Evolutionary conservation across 2,888 invertebrate genomes (phyloP).

Genomic region (Watsonalla binaria): DNA sequence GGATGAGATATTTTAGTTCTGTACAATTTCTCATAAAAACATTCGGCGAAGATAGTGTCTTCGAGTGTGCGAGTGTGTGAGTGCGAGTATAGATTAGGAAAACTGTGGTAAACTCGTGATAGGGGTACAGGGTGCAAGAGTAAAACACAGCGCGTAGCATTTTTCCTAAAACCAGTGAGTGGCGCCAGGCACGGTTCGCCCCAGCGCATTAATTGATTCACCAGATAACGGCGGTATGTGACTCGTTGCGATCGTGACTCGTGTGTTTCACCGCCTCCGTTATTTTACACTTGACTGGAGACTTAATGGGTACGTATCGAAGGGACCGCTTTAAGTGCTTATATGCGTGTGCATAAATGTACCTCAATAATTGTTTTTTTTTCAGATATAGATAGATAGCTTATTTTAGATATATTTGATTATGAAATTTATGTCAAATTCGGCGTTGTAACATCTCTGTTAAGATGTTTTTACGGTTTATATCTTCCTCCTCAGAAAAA

Average conservation of each 20-base stretch:
- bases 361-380: not conserved
- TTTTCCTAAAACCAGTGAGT: slow-evolving; percentile 22
- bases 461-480: too few relatives aligned
- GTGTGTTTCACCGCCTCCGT: slow-evolving; percentile 28
- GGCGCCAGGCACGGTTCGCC: slow-evolving; percentile 43
- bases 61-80: too few relatives aligned
- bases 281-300: slow-evolving; percentile 17
- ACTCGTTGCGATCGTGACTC: slow-evolving; percentile 36
- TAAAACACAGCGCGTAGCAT: not conserved
- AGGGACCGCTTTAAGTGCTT: not conserved
- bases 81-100: too few relatives aligned
- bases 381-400: too few relatives aligned
- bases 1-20: too few relatives aligned
- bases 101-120: too few relatives aligned
- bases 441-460: too few relatives aligned
- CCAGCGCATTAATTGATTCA: slow-evolving; percentile 57
- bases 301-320: not conserved
- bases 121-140: not conserved
- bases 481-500: too few relatives aligned
- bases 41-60: too few relatives aligned
- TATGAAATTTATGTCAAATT: too few relatives aligned
- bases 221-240: slow-evolving; percentile 60
- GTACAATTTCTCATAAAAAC: too few relatives aligned
- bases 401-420: too few relatives aligned
- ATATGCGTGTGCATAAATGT: not conserved